phyloP scores from a whole-genome alignment of 2,888 invertebrate genomes.

The Strigamia maritima region DNA sequence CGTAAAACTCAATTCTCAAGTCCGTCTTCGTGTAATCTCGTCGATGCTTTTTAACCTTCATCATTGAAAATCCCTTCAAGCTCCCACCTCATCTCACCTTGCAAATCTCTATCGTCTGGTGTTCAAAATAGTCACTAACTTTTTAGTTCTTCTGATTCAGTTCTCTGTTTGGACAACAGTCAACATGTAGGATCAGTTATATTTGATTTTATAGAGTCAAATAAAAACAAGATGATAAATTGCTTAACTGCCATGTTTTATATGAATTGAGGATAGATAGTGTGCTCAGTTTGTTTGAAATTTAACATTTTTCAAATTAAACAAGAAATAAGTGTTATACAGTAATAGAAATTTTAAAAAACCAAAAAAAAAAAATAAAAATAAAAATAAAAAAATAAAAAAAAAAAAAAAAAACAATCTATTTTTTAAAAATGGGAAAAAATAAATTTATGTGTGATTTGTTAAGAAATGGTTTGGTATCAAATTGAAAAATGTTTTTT shows the following conservation, averaged over 20 bases:
- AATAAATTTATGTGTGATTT: neutral
- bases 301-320: too few species aligned
- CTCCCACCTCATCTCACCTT: neutral
- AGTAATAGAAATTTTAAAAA: neutral
- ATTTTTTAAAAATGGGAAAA: neutral
- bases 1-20: neutral
- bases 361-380: neutral
- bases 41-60: neutral
- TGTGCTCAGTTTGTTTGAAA: too few species aligned
- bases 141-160: too few species aligned
- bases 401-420: neutral
- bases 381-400: neutral
- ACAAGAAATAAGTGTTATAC: neutral
- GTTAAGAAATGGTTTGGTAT: neutral
- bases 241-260: neutral
- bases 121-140: neutral
- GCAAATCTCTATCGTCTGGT: neutral
- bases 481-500: neutral
- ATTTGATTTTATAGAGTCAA: too few species aligned
- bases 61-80: neutral
- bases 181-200: too few species aligned
- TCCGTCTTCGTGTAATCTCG: conserved; percentile 1
- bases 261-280: neutral
- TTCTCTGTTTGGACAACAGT: too few species aligned
- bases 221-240: neutral